Evolutionary conservation across 2,113 vertebrate genomes (phyloP), one percentile per base, ranked within the genome.

Genomic region (Clarias macrocephalus): DNA sequence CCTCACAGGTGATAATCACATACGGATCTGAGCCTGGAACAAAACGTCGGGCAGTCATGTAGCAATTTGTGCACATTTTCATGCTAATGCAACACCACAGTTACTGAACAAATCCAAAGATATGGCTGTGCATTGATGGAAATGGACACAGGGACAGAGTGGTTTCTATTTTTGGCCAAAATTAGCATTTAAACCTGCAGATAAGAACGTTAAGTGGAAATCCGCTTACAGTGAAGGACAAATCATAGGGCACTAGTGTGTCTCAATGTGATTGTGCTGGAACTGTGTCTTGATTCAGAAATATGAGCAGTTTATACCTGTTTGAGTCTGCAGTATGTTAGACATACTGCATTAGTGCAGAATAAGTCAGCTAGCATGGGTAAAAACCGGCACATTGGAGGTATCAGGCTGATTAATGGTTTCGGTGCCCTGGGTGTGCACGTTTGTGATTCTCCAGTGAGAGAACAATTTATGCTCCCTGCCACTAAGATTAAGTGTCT

Each of bases 1-100:
- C 97, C 91, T 98, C 98, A 0, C 97, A 98, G 60, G 94, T 95
- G 62, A 99, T 98, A 90, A 99, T 96, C 85, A 98, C 96, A 0
- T 99, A 99, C 0, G 98, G 97, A 88, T 98, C 96, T 0, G 96
- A 96, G 56, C 91, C 98, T 99, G 90, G 21, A 91, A 77, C n/a
- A 85, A 87, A 9, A 85, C 3, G 23, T 1, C 23, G 5, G 6
- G 1, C 4, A 28, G 68, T 75, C 23, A 84, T 1, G 3, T 42
- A 54, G 30, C 11, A 19, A 72, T 60, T 62, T 57, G 56, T 60
- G 30, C 52, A 60, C 30, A 37, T 37, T 42, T 83, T 70, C 16
- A 70, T 57, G 62, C 63, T 68, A 8, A 54, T 33, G 33, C 30
- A 56, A 77, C 72, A 63, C 13, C 70, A 75, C 30, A 62, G 57